These are phyloP conservation scores for Tholera decimalis DNA, from an alignment of 2,888 invertebrate genomes.

Conservation along the genomic window DNA sequence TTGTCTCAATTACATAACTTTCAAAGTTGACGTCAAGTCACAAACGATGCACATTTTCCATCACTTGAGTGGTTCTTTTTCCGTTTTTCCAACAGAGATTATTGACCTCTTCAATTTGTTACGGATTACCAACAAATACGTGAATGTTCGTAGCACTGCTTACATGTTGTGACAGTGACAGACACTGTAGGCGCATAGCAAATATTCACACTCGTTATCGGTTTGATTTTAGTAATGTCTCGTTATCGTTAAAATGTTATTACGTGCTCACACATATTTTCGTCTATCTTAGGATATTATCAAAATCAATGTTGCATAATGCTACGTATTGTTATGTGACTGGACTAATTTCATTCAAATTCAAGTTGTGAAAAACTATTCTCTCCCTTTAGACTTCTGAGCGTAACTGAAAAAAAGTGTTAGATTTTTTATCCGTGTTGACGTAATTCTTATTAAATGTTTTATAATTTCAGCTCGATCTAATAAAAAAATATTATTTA, in stretches of 20 bases:
- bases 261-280: slow-evolving; percentile 64
- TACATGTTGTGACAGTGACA: slow-evolving; percentile 54
- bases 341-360: neutral
- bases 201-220: slow-evolving; percentile 76
- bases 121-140: slow-evolving; percentile 53
- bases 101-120: slow-evolving; percentile 58
- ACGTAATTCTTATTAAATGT: neutral
- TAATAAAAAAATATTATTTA: too few species aligned
- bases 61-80: slow-evolving; percentile 30
- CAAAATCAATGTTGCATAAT: slow-evolving; percentile 48
- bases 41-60: slow-evolving; percentile 63
- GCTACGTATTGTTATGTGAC: slow-evolving; percentile 13
- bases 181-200: slow-evolving; percentile 55
- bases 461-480: neutral
- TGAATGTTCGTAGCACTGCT: slow-evolving; percentile 54
- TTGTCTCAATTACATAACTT: slow-evolving; percentile 50
- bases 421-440: neutral
- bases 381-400: neutral
- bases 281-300: slow-evolving; percentile 53
- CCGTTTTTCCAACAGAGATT: slow-evolving; percentile 47
- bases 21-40: slow-evolving; percentile 50
- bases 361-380: neutral
- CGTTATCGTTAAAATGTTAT: slow-evolving; percentile 78
- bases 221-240: slow-evolving; percentile 75
- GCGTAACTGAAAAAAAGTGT: neutral